These are phyloP conservation scores for Papilio polyxenes DNA, from an alignment of 1,140 invertebrate genomes.

Conservation along the genomic window DNA sequence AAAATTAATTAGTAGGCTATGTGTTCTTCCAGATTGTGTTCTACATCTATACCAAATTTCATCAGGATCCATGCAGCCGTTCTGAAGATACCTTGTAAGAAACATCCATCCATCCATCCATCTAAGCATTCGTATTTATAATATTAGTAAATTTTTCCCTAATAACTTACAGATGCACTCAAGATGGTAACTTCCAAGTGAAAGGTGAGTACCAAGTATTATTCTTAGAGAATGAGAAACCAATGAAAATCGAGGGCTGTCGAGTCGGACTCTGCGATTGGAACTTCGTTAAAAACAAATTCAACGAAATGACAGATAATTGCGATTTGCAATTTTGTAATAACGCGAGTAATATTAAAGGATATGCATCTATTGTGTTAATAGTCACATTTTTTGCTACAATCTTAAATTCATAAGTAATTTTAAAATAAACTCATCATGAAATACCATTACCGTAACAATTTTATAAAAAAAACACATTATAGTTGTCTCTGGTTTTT, in stretches of 20 bases:
- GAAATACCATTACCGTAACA: background rate
- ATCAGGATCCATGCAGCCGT: too few species aligned
- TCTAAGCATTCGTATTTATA: too few species aligned
- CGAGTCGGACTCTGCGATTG: slow-evolving; percentile 84
- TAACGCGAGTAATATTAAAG: slow-evolving; percentile 50
- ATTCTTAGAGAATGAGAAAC: slow-evolving; percentile 83
- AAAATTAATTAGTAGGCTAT: too few species aligned
- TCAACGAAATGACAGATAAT: slow-evolving; percentile 58
- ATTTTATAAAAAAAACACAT: background rate
- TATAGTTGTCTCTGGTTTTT: background rate
- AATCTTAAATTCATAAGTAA: slow-evolving; percentile 40
- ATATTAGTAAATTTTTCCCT: too few species aligned
- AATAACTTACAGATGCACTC: slow-evolving; percentile 76
- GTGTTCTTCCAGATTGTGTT: too few species aligned
- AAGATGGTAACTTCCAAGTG: slow-evolving; percentile 69
- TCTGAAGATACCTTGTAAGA: too few species aligned
- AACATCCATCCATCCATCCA: too few species aligned
- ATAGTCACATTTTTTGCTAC: slow-evolving; percentile 43
- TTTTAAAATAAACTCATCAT: background rate
- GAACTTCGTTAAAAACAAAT: slow-evolving; percentile 68
- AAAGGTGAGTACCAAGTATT: slow-evolving; percentile 82
- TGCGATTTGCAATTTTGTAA: slow-evolving; percentile 74
- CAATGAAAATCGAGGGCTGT: slow-evolving; percentile 82
- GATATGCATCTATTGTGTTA: slow-evolving; percentile 44
- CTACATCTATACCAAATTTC: too few species aligned